phyloP scores from a whole-genome alignment of 2,113 vertebrate genomes.

The Kryptolebias marmoratus region DNA sequence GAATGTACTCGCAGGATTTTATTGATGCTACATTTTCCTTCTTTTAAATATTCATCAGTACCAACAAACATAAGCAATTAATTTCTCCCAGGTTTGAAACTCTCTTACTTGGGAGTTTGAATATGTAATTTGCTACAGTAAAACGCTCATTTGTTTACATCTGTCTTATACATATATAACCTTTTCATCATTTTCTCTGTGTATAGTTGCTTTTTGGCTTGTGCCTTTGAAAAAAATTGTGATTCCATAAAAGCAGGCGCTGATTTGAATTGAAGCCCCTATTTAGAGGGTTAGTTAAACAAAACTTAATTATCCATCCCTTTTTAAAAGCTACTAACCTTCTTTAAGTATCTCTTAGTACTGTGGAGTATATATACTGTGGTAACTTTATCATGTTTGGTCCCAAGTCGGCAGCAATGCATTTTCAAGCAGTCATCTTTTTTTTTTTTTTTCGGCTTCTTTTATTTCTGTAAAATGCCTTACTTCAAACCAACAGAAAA shows the following conservation, averaged over 20 bases:
- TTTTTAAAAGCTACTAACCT: neutral
- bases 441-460: neutral
- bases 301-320: conserved; percentile 1
- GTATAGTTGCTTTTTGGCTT: conserved; percentile 15
- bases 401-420: neutral
- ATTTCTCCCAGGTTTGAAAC: neutral
- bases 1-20: too few species aligned
- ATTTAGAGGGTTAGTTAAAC: neutral
- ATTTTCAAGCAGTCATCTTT: neutral
- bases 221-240: conserved; percentile 29
- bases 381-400: neutral
- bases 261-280: conserved; percentile 3
- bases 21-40: too few species aligned
- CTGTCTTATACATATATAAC: neutral
- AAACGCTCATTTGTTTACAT: neutral
- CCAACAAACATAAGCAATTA: too few species aligned
- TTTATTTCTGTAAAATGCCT: neutral
- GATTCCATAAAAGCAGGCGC: conserved; percentile 14
- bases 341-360: conserved; percentile 1
- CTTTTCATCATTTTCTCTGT: conserved; percentile 6
- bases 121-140: conserved; percentile 7
- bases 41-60: too few species aligned
- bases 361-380: neutral
- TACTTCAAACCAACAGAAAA: neutral
- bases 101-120: neutral